phyloP scores from a whole-genome alignment of 2,797 vertebrate genomes.

The Halcyon smyrnensis region DNA sequence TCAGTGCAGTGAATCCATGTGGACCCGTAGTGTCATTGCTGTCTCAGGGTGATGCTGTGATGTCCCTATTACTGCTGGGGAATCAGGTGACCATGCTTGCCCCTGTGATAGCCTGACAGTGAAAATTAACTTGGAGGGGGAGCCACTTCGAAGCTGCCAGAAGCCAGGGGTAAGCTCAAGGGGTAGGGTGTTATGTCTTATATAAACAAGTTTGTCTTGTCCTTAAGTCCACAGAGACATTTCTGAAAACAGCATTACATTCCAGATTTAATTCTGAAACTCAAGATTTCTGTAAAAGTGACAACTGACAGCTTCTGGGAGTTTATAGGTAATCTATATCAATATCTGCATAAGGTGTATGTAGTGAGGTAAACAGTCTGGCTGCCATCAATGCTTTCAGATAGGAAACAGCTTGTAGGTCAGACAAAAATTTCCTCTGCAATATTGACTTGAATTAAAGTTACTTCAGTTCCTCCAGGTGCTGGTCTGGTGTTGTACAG shows the following conservation, averaged over 20 bases:
- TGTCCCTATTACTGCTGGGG: not conserved
- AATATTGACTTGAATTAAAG: not conserved
- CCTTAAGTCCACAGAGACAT: not conserved
- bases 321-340: not conserved
- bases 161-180: not conserved
- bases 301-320: not conserved
- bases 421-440: not conserved
- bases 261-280: not conserved
- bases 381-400: not conserved
- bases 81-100: not conserved
- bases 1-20: not conserved
- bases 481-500: not conserved
- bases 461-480: not conserved
- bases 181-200: not conserved
- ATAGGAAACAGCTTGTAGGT: not conserved
- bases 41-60: not conserved
- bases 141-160: not conserved
- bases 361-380: not conserved
- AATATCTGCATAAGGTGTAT: not conserved
- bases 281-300: not conserved
- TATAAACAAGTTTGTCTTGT: not conserved
- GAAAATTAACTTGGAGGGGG: not conserved
- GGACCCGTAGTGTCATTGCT: not conserved
- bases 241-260: not conserved
- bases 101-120: not conserved